phyloP scores from a whole-genome alignment of 2,113 vertebrate species.

The Psettodes erumei region DNA sequence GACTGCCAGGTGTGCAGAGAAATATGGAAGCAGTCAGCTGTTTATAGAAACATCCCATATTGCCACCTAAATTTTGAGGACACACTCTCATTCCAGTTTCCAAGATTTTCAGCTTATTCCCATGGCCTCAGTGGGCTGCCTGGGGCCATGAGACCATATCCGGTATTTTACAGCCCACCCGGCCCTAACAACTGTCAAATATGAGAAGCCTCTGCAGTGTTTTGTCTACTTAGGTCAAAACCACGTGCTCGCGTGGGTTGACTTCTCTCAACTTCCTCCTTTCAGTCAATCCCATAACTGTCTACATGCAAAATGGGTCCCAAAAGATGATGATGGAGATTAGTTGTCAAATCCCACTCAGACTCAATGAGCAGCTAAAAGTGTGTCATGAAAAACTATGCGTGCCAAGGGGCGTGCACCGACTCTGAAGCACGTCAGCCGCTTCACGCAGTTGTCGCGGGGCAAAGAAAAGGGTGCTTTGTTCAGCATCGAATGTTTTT shows the following conservation, averaged over 20 bases:
- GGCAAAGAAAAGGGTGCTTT: conserved; percentile 70
- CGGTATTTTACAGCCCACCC: conserved; percentile 23
- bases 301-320: conserved; percentile 30
- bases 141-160: not conserved
- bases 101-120: not conserved
- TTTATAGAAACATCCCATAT: not conserved
- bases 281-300: conserved; percentile 35
- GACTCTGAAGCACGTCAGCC: conserved; percentile 56
- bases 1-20: not conserved
- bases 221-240: conserved; percentile 18
- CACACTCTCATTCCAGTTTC: not conserved
- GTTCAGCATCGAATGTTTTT: conserved; percentile 51
- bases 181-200: not conserved
- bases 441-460: conserved; percentile 2
- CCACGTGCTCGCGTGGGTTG: conserved; percentile 45
- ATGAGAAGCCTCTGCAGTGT: not conserved
- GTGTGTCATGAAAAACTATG: conserved; percentile 60
- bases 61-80: not conserved
- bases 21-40: not conserved
- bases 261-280: conserved; percentile 39
- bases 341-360: conserved; percentile 27
- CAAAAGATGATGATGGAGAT: conserved; percentile 38
- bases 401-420: conserved; percentile 52
- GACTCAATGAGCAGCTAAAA: conserved; percentile 38
- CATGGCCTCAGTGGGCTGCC: conserved; percentile 4